Evolutionary conservation across 2,888 invertebrate species (phyloP), one percentile per base, ranked within the genome.

Genomic region (Kryphioiulus occultus): DNA sequence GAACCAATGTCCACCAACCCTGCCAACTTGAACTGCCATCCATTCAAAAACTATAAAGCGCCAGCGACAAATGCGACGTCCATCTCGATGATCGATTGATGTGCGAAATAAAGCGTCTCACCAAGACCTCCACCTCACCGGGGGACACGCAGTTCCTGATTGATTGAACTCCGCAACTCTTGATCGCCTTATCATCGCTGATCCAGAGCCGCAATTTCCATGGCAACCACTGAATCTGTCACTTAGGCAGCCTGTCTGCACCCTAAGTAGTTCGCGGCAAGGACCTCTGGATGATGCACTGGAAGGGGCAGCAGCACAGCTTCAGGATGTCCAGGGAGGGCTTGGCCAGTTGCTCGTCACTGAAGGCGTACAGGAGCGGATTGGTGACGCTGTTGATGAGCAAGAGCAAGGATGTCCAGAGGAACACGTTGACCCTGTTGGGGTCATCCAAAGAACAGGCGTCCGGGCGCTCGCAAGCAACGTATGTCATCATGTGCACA

Each of bases 391-490:
- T 85, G 59, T 89, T 88, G 85, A 89, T 83, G 19, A 89, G 68
- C 39, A 89, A 68, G 42, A 88, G 78, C n/a, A 88, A 22, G 4
- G 89, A 88, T 47, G 89, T 88, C 89, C 89, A 89, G 9, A 89
- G 53, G 85, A 88, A 88, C 3, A 83, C 83, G 87, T 85, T 86
- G 17, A 44, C 83, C 32, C 88, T 86, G 19, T 44, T n/a, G n/a
- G 88, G 17, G 5, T 39, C 32, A 26, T 44, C 32, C 30, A 47
- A 35, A 7, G 35, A 17, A 78, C 86, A 68, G 9, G 26, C 22
- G 42, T 42, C 83, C 0, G 68, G 85, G 32, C 86, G 44, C 30
- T n/a, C 35, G 30, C 89, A 89, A 7, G 78, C 17, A 4, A 86
- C 86, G 26, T 88, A 85, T 19, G 85, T 86, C 26, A 88, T 5